phyloP scores from a whole-genome alignment of 2,113 vertebrate species.

The Pterocles burchelli region DNA sequence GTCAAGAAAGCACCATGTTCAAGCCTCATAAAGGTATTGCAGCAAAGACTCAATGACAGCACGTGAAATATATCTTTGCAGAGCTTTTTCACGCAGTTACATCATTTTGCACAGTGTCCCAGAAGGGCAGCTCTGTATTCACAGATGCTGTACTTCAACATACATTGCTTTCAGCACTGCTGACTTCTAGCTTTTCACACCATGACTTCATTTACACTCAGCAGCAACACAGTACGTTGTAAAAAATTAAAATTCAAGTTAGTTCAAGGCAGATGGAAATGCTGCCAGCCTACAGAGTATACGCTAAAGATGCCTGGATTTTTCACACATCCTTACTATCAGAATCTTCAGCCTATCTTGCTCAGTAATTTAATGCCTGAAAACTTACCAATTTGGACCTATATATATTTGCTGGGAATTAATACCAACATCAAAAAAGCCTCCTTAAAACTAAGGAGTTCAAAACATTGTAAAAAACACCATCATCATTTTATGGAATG shows the following conservation, averaged over 20 bases:
- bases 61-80: conserved; percentile 2
- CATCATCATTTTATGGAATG: background rate
- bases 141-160: background rate
- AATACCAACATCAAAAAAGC: background rate
- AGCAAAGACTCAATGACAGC: background rate
- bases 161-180: background rate
- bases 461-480: background rate
- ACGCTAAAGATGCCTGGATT: background rate
- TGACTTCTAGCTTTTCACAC: conserved; percentile 22
- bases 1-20: background rate
- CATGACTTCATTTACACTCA: conserved; percentile 2
- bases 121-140: conserved; percentile 59
- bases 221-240: background rate
- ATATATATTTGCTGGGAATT: background rate
- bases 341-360: background rate
- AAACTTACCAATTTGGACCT: background rate
- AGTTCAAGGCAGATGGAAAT: background rate
- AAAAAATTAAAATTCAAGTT: background rate
- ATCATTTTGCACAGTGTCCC: conserved; percentile 77
- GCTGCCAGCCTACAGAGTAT: background rate
- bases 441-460: background rate
- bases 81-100: conserved; percentile 78
- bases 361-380: background rate
- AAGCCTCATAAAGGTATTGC: background rate
- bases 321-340: conserved; percentile 13